Conservation (phyloP, 2,797 vertebrate genomes). For the Fundulus diaphanus region DNA sequence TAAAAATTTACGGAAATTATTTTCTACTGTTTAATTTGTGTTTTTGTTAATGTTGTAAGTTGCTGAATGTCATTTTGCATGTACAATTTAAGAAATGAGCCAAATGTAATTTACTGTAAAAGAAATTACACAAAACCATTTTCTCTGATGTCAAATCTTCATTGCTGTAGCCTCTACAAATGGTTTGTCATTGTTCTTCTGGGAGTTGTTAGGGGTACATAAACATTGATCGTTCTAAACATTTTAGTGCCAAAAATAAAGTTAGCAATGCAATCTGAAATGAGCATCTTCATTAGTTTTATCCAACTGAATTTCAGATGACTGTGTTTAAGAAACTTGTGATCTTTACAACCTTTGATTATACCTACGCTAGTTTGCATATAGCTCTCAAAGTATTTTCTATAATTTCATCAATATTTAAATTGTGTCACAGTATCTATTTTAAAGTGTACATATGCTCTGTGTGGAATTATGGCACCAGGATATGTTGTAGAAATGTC, state of each 20-base stretch:
- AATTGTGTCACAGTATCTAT: slow-evolving; percentile 12
- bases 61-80: too few relatives aligned
- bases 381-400: slow-evolving; percentile 2
- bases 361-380: slow-evolving; percentile 20
- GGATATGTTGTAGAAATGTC: slow-evolving; percentile 1
- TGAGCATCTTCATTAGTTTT: too few relatives aligned
- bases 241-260: background rate
- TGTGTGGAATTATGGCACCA: slow-evolving; percentile 2
- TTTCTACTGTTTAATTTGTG: too few relatives aligned
- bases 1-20: slow-evolving; percentile 1
- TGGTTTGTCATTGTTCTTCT: background rate
- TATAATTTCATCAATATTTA: slow-evolving; percentile 16
- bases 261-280: background rate
- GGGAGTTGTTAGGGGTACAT: too few relatives aligned
- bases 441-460: background rate
- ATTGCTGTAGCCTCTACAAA: too few relatives aligned
- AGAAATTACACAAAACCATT: too few relatives aligned
- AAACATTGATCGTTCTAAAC: background rate
- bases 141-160: background rate
- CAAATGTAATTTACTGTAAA: too few relatives aligned
- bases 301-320: background rate
- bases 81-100: too few relatives aligned
- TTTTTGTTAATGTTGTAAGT: too few relatives aligned
- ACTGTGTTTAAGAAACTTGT: background rate
- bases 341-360: slow-evolving; percentile 14